Evolutionary conservation across 2,113 vertebrate species (phyloP), one percentile per base, ranked within the genome.

Genomic region (Pteruthius melanotis): DNA sequence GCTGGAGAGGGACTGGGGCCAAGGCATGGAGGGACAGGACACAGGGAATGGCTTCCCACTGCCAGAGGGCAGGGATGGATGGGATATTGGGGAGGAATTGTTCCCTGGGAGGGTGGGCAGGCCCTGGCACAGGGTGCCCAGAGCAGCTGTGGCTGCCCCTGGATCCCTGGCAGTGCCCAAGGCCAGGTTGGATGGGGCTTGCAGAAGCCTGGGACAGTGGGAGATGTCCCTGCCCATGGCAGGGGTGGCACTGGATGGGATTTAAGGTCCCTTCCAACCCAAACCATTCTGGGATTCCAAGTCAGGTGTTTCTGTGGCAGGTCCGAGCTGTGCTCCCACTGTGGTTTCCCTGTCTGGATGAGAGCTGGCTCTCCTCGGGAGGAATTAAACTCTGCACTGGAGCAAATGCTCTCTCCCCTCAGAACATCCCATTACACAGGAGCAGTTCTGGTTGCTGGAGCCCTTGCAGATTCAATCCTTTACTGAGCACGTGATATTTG

Each of bases 331-430:
- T 42, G 40, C 40, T 42, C 40, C 97, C 12, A 98, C 98, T 66
- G 83, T 96, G 76, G 97, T 98, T 92, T 97, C 97, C 59, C 92
- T 98, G 81, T 98, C 97, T 40, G 96, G 98, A 71, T 91, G 87
- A 35, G 96, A 44, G 44, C 83, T 50, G 70, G 37, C 65, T 96
- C 96, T 30, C 88, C 63, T 14, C 95, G 87, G 57, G 90, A 98
- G 28, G 94, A 96, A 13, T 11, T 42, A 42, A 42, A 42, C 40
- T 35, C 57, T 84, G 72, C 50, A 5, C 12, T 37, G 52, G 13
- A 35, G 61, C 26, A 31, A 23, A 30, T 16, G n/a, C 27, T 75
- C 35, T 44, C 56, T 60, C 30, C 44, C 37, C 37, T 40, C 44
- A n/a, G 37, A n/a, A 20, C 3, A 13, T 11, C 60, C 35, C n/a